A percentile compares a stretch with the other conserved stretches of the same genome.
phyloP scores from a whole-genome alignment of 2,113 vertebrate genomes.

The Rhagologus leucostigma region DNA sequence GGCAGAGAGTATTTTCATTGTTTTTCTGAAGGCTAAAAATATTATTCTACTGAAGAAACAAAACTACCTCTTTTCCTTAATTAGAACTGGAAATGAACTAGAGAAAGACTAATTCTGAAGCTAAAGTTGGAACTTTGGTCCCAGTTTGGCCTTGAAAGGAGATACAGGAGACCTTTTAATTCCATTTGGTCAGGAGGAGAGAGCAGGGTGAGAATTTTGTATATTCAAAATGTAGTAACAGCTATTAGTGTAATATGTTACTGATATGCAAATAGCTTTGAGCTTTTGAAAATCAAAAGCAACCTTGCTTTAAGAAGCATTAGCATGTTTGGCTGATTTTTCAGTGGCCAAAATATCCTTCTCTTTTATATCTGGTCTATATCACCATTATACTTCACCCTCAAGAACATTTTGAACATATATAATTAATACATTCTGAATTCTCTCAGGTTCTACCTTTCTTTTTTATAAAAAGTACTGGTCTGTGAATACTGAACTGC shows the following conservation, averaged over 20 bases:
- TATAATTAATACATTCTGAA: not conserved
- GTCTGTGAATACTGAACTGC: not conserved
- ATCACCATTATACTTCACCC: rapidly evolving
- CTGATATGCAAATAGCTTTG: not conserved
- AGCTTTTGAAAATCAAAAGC: not conserved
- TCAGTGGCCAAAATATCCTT: not conserved
- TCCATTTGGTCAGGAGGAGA: not conserved
- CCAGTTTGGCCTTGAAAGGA: not conserved
- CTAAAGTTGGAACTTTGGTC: not conserved
- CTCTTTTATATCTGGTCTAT: not conserved
- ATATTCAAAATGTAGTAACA: not conserved
- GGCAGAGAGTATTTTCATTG: not conserved
- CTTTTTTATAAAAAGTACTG: not conserved
- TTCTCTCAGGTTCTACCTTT: not conserved
- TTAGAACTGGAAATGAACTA: not conserved
- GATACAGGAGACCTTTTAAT: not conserved
- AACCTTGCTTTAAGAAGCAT: not conserved
- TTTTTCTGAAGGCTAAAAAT: not conserved
- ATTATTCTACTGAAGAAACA: not conserved
- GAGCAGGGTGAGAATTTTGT: not conserved
- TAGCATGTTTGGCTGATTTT: not conserved
- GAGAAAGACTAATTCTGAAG: not conserved
- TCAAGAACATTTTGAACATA: not conserved
- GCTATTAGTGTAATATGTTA: not conserved
- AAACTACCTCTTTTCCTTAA: not conserved